A percentile compares a stretch with the other conserved stretches of the same genome.
Evolutionary conservation across 2,888 invertebrate species (phyloP).

Genomic region (Phortica okadai): DNA sequence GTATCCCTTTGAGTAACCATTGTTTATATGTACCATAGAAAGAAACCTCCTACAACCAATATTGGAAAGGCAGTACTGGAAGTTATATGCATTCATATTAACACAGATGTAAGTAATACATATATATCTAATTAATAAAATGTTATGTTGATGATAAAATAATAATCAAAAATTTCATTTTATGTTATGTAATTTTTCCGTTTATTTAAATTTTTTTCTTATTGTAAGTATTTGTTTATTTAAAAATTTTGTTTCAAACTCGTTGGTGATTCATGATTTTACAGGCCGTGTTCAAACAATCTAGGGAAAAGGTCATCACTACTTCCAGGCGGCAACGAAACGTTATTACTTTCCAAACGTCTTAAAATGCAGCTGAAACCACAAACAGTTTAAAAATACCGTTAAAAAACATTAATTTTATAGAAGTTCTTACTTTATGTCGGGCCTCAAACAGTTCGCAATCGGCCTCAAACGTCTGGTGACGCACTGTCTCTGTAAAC

Average conservation of each 20-base stretch:
- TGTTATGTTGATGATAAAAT: no score
- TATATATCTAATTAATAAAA: no score
- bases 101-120: no score
- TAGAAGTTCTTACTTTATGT: background rate
- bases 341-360: background rate
- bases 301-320: background rate
- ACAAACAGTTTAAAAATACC: background rate
- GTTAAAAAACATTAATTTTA: background rate
- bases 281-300: background rate
- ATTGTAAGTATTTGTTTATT: no score
- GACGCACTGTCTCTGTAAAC: background rate
- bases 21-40: no score
- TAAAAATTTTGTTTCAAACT: background rate
- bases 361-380: background rate
- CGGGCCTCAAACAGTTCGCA: background rate
- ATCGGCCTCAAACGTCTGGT: background rate
- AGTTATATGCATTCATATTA: no score
- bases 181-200: no score
- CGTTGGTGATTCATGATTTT: background rate
- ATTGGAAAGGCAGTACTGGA: no score
- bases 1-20: no score
- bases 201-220: no score
- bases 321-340: background rate
- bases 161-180: no score
- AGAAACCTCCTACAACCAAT: no score